Base-by-base conservation (phyloP, 92 coral and sea anemone species). In the Siderastrea radians region DNA sequence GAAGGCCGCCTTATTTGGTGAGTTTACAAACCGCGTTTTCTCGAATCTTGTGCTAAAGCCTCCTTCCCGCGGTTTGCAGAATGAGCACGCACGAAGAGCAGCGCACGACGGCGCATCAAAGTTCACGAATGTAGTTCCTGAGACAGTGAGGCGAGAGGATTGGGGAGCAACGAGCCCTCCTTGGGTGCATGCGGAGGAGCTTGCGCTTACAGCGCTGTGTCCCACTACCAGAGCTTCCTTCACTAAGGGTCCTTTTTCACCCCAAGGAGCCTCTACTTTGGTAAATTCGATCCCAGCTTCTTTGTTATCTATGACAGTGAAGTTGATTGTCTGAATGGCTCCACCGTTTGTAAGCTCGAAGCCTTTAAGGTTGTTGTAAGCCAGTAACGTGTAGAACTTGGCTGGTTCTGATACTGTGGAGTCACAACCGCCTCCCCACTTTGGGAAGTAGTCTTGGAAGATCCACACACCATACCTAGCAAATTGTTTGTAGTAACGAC, bases 351-450 rank as follows among this genome's bases (percentile, higher is more conserved):
- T 94, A 1, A 88, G 75, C 63, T 96, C 99, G 75, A 93, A 93
- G 6, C 99, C 99, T 78, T 95, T 93, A 61, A 96, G 92, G 87
- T 96, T 96, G 82, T 94, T 94, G 89, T 96, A 96, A 1, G 99
- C 98, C 17, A 90, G 68, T 52, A 96, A 79, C 60, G 94, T 85
- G 77, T 92, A 79, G 84, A 96, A 96, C 80, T 80, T 85, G 4
- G 99, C 99, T 45, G 96, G 97, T 49, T 65, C 96, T 46, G 96
- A 82, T 19, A 77, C 74, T 70, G 66, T 72, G 1, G 91, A 87
- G 45, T 44, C 63, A 57, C 95, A 92, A 6, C 74, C 50, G 4
- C 96, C 96, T 16, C 90, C 85, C 4, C 49, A 62, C 75, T 69
- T 78, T 4, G 99, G 99, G 67, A 84, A 86, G 82, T 96, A 96